Conservation (phyloP, 2,888 invertebrate species). For the Hartigia nigra region DNA sequence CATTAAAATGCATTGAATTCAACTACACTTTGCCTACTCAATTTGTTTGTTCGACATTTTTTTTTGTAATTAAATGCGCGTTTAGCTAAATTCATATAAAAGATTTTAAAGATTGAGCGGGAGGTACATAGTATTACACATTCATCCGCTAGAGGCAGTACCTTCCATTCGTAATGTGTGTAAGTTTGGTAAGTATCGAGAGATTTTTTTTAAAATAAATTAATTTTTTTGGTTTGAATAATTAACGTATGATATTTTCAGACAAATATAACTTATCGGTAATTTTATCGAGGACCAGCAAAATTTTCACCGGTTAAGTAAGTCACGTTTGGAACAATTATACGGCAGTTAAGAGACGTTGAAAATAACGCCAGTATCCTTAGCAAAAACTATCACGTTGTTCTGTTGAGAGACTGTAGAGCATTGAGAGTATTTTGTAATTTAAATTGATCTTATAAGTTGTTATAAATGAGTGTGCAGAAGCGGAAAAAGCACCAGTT, state of each 20-base stretch:
- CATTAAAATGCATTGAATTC: neutral
- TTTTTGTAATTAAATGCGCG: neutral
- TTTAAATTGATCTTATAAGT: neutral
- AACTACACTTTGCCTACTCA: neutral
- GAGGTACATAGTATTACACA: neutral
- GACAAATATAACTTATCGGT: neutral
- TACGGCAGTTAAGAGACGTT: neutral
- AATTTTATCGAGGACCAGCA: neutral
- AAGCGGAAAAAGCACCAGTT: constrained; percentile 48
- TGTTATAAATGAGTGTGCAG: constrained; percentile 35
- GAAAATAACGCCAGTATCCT: neutral
- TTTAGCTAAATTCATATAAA: neutral
- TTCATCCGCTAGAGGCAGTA: neutral
- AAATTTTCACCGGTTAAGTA: neutral
- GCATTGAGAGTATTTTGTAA: neutral
- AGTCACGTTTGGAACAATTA: neutral
- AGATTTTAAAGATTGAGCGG: neutral
- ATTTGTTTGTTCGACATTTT: neutral
- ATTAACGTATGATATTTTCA: neutral
- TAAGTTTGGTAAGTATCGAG: neutral
- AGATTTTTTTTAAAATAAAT: neutral
- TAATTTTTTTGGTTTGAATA: neutral
- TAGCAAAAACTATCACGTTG: neutral
- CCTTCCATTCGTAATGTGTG: neutral
- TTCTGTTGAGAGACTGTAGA: neutral